Evolutionary conservation across 1,140 invertebrate genomes (phyloP), one percentile per base, ranked within the genome.

Genomic region (Ladona fulva): DNA sequence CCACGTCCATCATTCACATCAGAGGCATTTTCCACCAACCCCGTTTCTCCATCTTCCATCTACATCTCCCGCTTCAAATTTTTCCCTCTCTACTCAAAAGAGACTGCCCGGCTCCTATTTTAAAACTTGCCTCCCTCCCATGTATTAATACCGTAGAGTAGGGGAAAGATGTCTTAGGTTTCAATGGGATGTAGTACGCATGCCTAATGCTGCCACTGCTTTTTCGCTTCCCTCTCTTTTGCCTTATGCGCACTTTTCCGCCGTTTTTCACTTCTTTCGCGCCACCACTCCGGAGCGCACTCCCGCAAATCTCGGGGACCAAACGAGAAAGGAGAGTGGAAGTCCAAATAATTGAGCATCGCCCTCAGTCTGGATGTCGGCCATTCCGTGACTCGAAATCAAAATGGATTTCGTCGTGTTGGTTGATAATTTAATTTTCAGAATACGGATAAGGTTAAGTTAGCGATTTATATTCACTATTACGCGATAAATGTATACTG

Each of bases 81-180:
- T 22, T 66, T 22, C 52, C 12, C 52, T 66, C 52, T 22, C 52
- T 22, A 66, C 52, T 22, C 52, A 16, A 66, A 19, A 22, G 52
- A 66, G 52, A 66, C 52, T 66, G 52, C 52, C 52, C n/a, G 52
- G 52, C 52, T 66, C 52, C 52, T 66, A 66, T 66, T 66, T 66
- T 66, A 66, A 37, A 66, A 66, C 52, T 66, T 12, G 14, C n/a
- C 52, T 22, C 52, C 52, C 52, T 66, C 52, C n/a, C 12, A 66
- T 19, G 52, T 66, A 66, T 66, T 66, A 66, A 66, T 66, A 66
- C 52, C 52, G 16, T 16, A 66, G 52, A 22, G 52, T 16, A 16
- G 52, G 52, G 52, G 52, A 66, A 22, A 66, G 14, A 22, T 16
- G 52, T 66, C 52, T 66, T 66, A 12, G 52, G 52, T 66, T 66